These are phyloP conservation scores for Zygogramma bicolorata DNA, from an alignment of 2,888 invertebrate genomes.

Conservation along the genomic window DNA sequence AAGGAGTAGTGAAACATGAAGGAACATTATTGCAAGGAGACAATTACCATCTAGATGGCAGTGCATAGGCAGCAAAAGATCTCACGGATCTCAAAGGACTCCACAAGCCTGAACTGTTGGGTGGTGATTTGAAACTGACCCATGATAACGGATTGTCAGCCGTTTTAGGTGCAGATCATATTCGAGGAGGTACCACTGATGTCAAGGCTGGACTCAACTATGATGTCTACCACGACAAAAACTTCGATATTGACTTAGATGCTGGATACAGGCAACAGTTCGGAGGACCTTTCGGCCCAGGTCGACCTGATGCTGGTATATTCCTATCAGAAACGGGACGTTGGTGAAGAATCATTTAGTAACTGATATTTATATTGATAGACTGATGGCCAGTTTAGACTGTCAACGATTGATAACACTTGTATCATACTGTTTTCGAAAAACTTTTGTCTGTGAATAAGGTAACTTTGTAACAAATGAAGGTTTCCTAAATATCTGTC, in stretches of 20 bases:
- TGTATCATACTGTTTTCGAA: too few relatives aligned
- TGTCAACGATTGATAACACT: too few relatives aligned
- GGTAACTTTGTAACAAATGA: too few relatives aligned
- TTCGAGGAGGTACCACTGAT: conserved; percentile 46
- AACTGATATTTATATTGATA: not conserved
- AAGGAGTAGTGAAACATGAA: conserved; percentile 35
- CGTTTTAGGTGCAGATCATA: conserved; percentile 44
- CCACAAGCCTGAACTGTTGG: conserved; percentile 42
- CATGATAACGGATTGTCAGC: conserved; percentile 46
- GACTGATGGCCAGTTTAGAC: too few relatives aligned
- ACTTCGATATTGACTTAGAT: conserved; percentile 46
- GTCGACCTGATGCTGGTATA: conserved; percentile 40
- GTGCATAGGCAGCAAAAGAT: conserved; percentile 48
- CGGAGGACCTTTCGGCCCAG: conserved; percentile 47
- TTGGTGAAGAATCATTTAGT: not conserved
- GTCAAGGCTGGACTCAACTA: conserved; percentile 43
- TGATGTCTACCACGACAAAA: conserved; percentile 45
- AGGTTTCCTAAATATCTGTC: too few relatives aligned
- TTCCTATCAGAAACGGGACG: not conserved
- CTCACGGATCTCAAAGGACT: conserved; percentile 32
- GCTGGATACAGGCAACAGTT: conserved; percentile 47
- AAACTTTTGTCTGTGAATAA: too few relatives aligned
- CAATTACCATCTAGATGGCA: conserved; percentile 46
- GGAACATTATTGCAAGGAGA: conserved; percentile 48
- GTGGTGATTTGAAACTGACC: conserved; percentile 46